These are phyloP conservation scores for Thalassoma bifasciatum DNA, from an alignment of 2,113 vertebrate genomes.

Conservation along the genomic window DNA sequence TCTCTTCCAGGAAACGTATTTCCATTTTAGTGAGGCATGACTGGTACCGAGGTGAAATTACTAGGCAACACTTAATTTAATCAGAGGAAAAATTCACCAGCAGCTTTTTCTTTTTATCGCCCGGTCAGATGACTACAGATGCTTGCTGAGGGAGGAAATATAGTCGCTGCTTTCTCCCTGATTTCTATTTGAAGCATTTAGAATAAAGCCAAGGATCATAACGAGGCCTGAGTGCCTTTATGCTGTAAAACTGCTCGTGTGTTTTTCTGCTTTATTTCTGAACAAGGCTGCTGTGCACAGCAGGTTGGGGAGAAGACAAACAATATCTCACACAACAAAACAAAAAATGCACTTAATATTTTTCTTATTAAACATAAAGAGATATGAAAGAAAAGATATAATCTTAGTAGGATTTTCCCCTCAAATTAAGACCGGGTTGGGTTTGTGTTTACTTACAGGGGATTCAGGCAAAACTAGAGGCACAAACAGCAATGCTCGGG, in stretches of 20 bases:
- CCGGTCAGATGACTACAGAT: conserved; percentile 71
- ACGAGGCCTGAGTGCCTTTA: conserved; percentile 30
- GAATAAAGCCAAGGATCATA: conserved; percentile 49
- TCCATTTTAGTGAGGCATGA: conserved; percentile 87
- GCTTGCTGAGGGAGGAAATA: conserved; percentile 51
- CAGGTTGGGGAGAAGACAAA: not conserved
- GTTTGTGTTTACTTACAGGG: too few species aligned
- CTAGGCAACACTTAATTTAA: conserved; percentile 89
- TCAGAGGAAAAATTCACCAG: conserved; percentile 84
- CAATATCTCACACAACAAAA: not conserved
- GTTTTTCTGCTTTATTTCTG: not conserved
- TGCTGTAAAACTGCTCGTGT: conserved; percentile 23
- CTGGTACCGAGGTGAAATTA: conserved; percentile 86
- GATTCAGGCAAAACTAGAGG: too few species aligned
- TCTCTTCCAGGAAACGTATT: conserved; percentile 76
- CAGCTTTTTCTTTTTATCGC: conserved; percentile 57
- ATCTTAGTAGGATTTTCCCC: too few species aligned
- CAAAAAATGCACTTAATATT: not conserved
- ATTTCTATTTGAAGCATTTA: conserved; percentile 50
- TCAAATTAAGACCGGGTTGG: too few species aligned
- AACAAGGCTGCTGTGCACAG: not conserved
- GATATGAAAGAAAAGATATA: too few species aligned
- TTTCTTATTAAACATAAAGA: not conserved
- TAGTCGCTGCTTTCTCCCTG: conserved; percentile 29
- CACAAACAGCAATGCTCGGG: too few species aligned